Conservation (phyloP, 2,113 vertebrate genomes). For the Nothocercus julius region DNA sequence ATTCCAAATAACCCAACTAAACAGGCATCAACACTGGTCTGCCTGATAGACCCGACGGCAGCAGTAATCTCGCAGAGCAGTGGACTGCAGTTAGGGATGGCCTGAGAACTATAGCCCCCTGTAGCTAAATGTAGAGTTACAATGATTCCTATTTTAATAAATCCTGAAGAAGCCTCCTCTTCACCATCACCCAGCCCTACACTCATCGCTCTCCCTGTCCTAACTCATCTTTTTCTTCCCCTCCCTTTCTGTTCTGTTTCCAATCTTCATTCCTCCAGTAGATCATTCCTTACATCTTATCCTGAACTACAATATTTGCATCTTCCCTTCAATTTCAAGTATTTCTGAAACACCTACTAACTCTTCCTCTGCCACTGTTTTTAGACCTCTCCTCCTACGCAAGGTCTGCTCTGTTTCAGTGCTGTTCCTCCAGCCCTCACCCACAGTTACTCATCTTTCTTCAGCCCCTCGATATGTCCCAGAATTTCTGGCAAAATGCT, state of each 20-base stretch:
- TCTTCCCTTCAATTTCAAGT: conserved; percentile 16
- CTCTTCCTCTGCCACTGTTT: conserved; percentile 32
- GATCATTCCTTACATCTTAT: neutral
- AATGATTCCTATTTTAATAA: neutral
- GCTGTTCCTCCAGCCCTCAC: conserved; percentile 16
- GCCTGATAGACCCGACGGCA: neutral
- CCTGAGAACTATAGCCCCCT: neutral
- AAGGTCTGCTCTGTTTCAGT: conserved; percentile 32
- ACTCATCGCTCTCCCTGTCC: neutral
- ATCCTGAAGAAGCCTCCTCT: neutral
- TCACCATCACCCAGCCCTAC: neutral
- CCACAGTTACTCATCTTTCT: conserved; percentile 44
- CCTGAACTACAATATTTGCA: neutral
- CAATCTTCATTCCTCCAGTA: neutral
- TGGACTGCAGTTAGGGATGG: neutral
- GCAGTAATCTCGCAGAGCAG: fast-evolving
- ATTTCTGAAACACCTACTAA: conserved; percentile 41
- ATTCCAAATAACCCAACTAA: neutral
- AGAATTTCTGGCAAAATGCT: conserved; percentile 43
- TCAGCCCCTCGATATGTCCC: neutral
- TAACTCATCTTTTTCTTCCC: neutral
- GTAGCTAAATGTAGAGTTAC: neutral
- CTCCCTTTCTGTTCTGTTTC: neutral
- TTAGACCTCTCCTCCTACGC: conserved; percentile 45
- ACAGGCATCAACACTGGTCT: neutral